phyloP scores from a whole-genome alignment of 2,113 vertebrate species.

The Anhinga anhinga region DNA sequence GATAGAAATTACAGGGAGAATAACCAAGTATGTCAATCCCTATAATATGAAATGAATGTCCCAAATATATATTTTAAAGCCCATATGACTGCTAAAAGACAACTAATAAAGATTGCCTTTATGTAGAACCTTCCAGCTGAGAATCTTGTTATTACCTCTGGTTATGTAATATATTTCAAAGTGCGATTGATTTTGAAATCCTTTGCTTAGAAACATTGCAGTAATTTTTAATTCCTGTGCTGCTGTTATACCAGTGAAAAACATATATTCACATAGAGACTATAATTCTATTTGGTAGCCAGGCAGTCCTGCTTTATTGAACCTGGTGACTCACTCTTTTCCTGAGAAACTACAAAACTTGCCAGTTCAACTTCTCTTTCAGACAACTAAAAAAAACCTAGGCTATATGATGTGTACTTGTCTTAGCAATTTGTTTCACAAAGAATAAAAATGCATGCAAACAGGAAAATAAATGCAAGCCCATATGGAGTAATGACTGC shows the following conservation, averaged over 20 bases:
- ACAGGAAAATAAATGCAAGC: neutral
- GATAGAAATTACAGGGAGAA: neutral
- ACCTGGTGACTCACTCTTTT: neutral
- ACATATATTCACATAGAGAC: neutral
- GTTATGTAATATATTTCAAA: neutral
- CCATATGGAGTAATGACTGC: neutral
- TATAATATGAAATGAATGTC: neutral
- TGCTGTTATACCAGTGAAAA: neutral
- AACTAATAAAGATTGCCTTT: neutral
- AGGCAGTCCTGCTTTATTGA: neutral
- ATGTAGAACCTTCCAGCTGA: neutral
- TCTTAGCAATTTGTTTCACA: neutral
- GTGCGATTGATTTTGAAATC: neutral
- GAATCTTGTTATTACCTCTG: neutral
- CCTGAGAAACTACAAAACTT: neutral
- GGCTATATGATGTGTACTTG: neutral
- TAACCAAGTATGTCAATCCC: neutral
- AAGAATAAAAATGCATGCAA: neutral
- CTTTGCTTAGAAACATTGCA: neutral
- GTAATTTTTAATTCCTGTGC: neutral
- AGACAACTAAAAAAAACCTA: neutral
- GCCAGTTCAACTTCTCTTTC: neutral
- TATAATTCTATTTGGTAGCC: neutral
- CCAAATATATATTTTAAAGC: neutral
- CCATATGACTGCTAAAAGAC: neutral